Percentiles rank a stretch among this genome's conserved stretches.
Evolutionary conservation across 2,113 vertebrate species (phyloP).

Genomic region (Heliornis fulica): DNA sequence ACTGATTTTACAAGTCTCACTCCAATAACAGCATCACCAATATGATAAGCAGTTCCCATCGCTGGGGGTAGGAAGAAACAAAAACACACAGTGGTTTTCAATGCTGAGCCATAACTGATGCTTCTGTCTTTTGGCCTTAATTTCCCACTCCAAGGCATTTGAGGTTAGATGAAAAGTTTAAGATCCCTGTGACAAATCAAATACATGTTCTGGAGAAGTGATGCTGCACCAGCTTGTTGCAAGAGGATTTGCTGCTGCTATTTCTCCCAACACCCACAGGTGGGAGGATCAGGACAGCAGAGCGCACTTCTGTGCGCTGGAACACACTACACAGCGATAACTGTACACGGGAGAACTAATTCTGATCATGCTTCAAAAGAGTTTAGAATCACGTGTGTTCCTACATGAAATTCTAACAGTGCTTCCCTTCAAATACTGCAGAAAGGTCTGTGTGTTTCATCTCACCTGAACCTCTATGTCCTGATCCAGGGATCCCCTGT

Average conservation of each 20-base stretch:
- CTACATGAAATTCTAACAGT: not conserved
- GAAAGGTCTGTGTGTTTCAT: not conserved
- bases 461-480: not conserved
- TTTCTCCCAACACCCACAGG: not conserved
- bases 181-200: not conserved
- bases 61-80: not conserved
- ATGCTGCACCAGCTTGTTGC: not conserved
- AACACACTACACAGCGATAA: not conserved
- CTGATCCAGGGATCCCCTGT: not conserved
- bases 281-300: not conserved
- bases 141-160: not conserved
- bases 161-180: not conserved
- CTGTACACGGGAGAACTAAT: accelerated
- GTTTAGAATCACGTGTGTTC: not conserved
- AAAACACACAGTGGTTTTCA: not conserved
- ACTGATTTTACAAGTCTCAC: not conserved
- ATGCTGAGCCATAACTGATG: not conserved
- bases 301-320: not conserved
- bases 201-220: not conserved
- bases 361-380: not conserved
- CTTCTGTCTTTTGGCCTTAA: not conserved
- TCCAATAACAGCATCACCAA: not conserved
- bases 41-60: not conserved
- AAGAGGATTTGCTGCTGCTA: not conserved
- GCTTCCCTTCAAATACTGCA: not conserved